Conservation (phyloP, 30 jellyfish, hydroid and myxozoan genomes). For the Clytia hemisphaerica region DNA sequence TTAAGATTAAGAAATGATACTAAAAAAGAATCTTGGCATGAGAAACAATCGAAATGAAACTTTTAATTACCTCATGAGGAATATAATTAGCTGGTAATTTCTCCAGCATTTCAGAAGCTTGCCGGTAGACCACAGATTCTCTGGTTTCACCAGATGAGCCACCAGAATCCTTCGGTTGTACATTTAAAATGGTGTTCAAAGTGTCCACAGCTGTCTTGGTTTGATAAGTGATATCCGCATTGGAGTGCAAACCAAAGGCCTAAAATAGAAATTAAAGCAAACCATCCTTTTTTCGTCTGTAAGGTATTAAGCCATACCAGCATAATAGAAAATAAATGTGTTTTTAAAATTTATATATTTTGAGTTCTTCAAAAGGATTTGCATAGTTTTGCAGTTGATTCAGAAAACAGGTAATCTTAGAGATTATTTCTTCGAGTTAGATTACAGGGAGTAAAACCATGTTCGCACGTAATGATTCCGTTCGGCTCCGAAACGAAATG, state of each 20-base stretch:
- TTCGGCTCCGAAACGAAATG: no score
- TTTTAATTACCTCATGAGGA: conserved; percentile 52
- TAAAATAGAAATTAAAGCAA: not conserved
- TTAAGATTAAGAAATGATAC: not conserved
- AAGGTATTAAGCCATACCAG: no score
- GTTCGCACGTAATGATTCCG: no score
- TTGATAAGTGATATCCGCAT: conserved; percentile 82
- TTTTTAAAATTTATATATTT: not conserved
- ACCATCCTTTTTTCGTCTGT: not conserved
- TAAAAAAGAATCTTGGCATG: no score
- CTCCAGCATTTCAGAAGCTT: conserved; percentile 74
- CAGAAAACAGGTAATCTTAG: no score
- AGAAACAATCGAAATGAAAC: not conserved
- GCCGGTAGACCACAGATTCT: conserved; percentile 60
- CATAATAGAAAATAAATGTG: not conserved
- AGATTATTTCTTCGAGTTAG: no score
- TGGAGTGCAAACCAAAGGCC: conserved; percentile 83
- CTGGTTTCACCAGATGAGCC: conserved; percentile 70
- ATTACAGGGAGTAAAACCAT: no score
- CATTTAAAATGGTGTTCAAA: conserved; percentile 51
- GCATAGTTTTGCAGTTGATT: no score
- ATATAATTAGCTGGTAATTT: conserved; percentile 60
- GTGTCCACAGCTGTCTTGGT: conserved; percentile 66
- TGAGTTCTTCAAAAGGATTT: no score
- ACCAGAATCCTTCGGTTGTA: conserved; percentile 75